Evolutionary conservation across 2,888 invertebrate genomes (phyloP), one percentile per base, ranked within the genome.

Genomic region (Tromatobia lineatoria): DNA sequence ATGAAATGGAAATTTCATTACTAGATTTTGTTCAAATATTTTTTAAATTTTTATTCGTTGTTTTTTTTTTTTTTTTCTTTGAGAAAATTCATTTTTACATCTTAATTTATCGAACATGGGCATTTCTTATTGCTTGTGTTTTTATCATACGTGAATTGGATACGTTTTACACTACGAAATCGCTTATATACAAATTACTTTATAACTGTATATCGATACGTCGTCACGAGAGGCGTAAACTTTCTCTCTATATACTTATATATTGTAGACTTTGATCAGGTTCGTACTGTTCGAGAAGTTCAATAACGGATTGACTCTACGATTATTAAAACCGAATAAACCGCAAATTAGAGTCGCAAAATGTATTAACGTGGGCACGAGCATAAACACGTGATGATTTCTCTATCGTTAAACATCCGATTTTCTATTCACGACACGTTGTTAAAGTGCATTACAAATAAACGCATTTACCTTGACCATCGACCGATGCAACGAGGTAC

Each of bases 381-480:
- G 23, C 7, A n/a, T 25, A 18, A 20, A 7, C 23, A n/a, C 52
- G 47, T 57, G 50, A 66, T 59, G 47, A 34, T 75, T 75, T 11
- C 47, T 34, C 18, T 18, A 18, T 70, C 45, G 67, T 59, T 52
- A 23, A 67, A 71, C 50, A 76, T 50, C 67, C 59, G 67, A 67
- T 64, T 71, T n/a, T 66, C 15, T 54, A 71, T 77, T 67, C 47
- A 25, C 45, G 67, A 11, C 69, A 59, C 52, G 74, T 59, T 7
- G 74, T 79, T 70, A 23, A 45, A 79, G 79, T 70, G 67, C 45
- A 74, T 18, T 42, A 52, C 23, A 67, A 66, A 76, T 11, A 80
- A 52, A 47, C 67, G 10, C 59, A 59, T 61, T 77, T 50, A 29
- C 82, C 77, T 82, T 82, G 82, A 78, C 77, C 82, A 73, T 67